Base-by-base conservation (phyloP, 2,113 vertebrate genomes). In the Trogon surrucura region DNA sequence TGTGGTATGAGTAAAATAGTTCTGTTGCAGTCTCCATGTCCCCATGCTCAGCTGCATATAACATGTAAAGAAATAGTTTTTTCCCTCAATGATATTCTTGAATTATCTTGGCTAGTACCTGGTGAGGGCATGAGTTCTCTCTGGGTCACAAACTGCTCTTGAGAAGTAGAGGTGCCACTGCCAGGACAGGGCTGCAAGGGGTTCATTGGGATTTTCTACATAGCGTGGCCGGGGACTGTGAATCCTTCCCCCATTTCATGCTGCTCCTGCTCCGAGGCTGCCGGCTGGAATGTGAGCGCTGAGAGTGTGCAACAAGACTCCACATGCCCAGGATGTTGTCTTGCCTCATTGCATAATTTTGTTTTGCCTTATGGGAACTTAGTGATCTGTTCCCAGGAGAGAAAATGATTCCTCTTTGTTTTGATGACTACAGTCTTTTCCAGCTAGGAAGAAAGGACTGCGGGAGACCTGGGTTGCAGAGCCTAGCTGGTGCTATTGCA, bases 311-410 rank as follows among this genome's bases (percentile, higher is more conserved):
- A 48, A 57, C 96, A 97, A 96, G 96, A 95, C 94, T 95, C 91
- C 84, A 95, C 97, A 91, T 77, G 97, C 95, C 97, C 89, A 36
- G 88, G 71, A 92, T 58, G 2, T 27, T 77, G 72, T 86, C 93
- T 94, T 92, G 91, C 85, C 88, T 91, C 61, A 3, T 89, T 95
- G 90, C 93, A 95, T 96, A 92, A 95, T 77, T 96, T 66, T 96
- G 95, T 96, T 97, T 95, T 96, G 95, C 95, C 95, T 92, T 69
- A 88, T 94, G 91, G 93, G 90, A 95, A 88, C 90, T 72, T 12
- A 16, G 64, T 44, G 83, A 85, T 93, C 92, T 86, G 95, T 94
- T 96, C 93, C 91, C 95, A 95, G 90, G 86, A 91, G 69, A 94
- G 91, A 96, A 87, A 95, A 96, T 95, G 91, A 85, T 67, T 97